These are phyloP conservation scores for Mobula hypostoma DNA, from an alignment of 2,113 vertebrate genomes.

Conservation along the genomic window DNA sequence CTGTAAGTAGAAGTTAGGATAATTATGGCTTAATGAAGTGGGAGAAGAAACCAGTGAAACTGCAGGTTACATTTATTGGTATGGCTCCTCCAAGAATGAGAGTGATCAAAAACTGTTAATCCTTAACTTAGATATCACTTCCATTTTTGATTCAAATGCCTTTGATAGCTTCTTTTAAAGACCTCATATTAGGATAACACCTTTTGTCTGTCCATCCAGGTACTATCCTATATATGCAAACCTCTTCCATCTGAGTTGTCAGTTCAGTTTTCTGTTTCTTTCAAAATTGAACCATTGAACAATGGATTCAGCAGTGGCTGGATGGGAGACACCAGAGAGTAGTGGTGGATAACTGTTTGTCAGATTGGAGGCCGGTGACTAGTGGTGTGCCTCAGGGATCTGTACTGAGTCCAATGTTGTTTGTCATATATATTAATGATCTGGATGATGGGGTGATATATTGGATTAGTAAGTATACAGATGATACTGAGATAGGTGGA, in stretches of 20 bases:
- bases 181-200: background rate
- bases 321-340: no score
- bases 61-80: background rate
- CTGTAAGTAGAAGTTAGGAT: background rate
- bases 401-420: no score
- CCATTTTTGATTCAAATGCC: background rate
- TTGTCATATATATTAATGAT: no score
- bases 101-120: background rate
- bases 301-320: no score
- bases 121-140: background rate
- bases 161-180: background rate
- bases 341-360: no score
- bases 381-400: no score
- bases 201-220: background rate
- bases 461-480: no score
- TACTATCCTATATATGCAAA: background rate
- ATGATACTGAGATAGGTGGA: no score
- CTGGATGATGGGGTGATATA: no score
- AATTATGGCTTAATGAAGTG: background rate
- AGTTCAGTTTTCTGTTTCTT: background rate
- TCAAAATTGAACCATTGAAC: background rate
- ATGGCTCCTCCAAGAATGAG: background rate
- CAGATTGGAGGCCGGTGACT: no score
- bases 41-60: background rate
- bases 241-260: background rate